Evolutionary conservation across 2,113 vertebrate genomes (phyloP), one percentile per base, ranked within the genome.

Genomic region (Equus quagga): DNA sequence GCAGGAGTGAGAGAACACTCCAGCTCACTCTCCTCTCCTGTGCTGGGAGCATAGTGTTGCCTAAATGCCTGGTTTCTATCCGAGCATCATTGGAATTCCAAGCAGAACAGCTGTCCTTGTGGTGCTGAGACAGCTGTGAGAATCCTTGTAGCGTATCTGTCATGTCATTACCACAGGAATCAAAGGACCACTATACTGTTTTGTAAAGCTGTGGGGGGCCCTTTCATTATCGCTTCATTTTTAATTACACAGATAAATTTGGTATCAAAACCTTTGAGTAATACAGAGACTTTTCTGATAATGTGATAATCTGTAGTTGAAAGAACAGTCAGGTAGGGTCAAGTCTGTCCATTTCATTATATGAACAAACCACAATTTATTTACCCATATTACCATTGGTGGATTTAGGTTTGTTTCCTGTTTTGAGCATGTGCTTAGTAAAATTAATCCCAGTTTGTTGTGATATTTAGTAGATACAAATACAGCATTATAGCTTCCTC

Each of bases 201-300:
- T 58, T 83, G n/a, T 56, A 86, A 92, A 75, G 26, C 67, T 33
- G 26, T 46, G 18, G n/a, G 83, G n/a, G 62, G 4, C 13, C 19
- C 79, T 92, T 97, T 90, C 62, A 21, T 62, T 92, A 65, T 46
- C 26, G n/a, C 54, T 93, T 93, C 41, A 58, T 62, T 96, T 95
- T 94, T 69, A 94, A 90, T 46, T 82, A 41, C 33, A 70, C 56
- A 9, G 33, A 78, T 86, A 84, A 84, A 65, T 41, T 36, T 93
- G 26, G 8, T 49, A 78, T 60, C 75, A 28, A 76, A 92, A 96
- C 56, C 21, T 89, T 84, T 36, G 19, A 54, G 10, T n/a, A 78
- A 89, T 41, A 60, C 80, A 93, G 54, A 91, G 36, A 70, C 21
- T n/a, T 49, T 21, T 69, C 69, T 73, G 64, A 58, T 85, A 80